Conservation (phyloP, 2,797 vertebrate genomes). For the Cyprinella venusta region DNA sequence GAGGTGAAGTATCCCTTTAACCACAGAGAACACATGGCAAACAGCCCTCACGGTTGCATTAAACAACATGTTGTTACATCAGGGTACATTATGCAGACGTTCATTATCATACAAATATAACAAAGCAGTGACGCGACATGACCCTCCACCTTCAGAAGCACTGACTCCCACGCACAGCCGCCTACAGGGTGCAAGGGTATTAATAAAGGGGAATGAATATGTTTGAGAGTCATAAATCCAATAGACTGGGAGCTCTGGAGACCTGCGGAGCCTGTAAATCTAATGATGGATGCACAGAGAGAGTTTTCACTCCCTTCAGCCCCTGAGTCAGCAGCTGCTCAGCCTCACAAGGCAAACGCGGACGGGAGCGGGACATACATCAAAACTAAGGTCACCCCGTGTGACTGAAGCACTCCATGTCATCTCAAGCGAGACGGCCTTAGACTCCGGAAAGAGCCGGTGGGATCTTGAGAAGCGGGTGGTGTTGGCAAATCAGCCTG, state of each 20-base stretch:
- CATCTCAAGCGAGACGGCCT: constrained; percentile 36
- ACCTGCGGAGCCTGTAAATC: constrained; percentile 51
- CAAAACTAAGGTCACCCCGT: constrained; percentile 50
- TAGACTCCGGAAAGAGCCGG: constrained; percentile 27
- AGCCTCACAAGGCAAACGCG: constrained; percentile 37
- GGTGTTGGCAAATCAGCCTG: constrained; percentile 2
- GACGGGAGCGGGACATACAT: constrained; percentile 47
- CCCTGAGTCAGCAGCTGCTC: constrained; percentile 58
- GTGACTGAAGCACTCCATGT: constrained; percentile 30
- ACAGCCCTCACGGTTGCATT: neutral
- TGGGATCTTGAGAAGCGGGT: constrained; percentile 12
- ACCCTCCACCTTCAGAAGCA: constrained; percentile 25
- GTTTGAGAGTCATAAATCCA: constrained; percentile 53
- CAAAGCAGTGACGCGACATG: constrained; percentile 14
- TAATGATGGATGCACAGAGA: constrained; percentile 55
- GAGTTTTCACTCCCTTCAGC: constrained; percentile 47
- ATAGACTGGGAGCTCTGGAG: constrained; percentile 44
- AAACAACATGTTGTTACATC: constrained; percentile 1
- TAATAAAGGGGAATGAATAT: constrained; percentile 49
- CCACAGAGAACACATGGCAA: neutral
- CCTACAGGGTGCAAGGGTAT: constrained; percentile 37
- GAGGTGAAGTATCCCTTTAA: too few relatives aligned
- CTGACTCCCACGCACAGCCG: constrained; percentile 31
- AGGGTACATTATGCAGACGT: constrained; percentile 8
- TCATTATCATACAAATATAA: neutral